Conservation (phyloP, 2,888 invertebrate genomes). For the Agrilus cyanescens region DNA sequence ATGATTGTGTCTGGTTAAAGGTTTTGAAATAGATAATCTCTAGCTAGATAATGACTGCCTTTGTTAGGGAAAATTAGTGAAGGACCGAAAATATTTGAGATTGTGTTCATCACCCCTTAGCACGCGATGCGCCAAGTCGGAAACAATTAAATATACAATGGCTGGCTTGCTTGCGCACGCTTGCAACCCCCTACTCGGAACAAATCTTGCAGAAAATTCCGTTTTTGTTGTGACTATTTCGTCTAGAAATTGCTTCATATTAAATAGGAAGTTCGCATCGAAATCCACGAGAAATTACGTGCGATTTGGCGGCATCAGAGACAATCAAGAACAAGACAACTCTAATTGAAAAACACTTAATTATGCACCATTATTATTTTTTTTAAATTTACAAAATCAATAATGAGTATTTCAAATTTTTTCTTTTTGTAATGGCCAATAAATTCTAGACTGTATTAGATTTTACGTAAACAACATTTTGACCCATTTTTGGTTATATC, state of each 20-base stretch:
- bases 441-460: no score
- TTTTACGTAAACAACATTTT: no score
- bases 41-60: no score
- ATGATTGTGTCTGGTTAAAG: neutral
- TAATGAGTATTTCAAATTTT: no score
- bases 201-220: constrained; percentile 39
- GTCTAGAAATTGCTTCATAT: constrained; percentile 34
- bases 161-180: constrained; percentile 36
- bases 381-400: no score
- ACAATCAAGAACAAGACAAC: no score
- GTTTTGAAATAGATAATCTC: constrained; percentile 7
- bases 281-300: constrained; percentile 4
- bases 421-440: no score
- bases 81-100: constrained; percentile 18
- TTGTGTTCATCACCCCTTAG: constrained; percentile 28
- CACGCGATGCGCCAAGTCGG: constrained; percentile 36
- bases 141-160: constrained; percentile 41
- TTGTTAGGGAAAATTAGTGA: neutral
- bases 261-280: constrained; percentile 32
- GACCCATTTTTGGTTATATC: no score
- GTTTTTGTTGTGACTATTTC: constrained; percentile 34
- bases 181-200: constrained; percentile 32
- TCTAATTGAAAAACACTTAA: no score
- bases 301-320: no score
- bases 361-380: no score